Evolutionary conservation across 1,140 invertebrate genomes (phyloP), one percentile per base, ranked within the genome.

Genomic region (Drosophila santomea): DNA sequence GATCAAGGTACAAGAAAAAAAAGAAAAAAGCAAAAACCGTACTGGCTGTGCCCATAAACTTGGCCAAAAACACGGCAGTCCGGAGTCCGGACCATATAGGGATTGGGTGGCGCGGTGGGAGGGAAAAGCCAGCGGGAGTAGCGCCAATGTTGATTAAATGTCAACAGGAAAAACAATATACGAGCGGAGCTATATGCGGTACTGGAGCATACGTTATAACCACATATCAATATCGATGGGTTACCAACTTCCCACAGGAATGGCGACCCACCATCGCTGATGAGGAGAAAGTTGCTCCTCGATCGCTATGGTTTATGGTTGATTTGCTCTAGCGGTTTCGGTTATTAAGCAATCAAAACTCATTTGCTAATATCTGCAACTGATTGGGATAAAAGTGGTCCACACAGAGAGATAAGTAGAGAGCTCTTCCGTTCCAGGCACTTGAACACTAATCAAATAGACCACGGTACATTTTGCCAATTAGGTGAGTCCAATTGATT

Each of bases 401-500:
- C 68, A 51, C 25, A 25, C 7, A 39, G 8, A 12, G 15, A 50
- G 59, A 62, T 15, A 51, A 15, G 41, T 20, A 60, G 20, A 55
- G 36, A 82, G 73, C n/a, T 80, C 59, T 83, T 84, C 69, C 75
- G 68, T 73, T 73, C 56, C 72, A 48, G 28, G 2, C 54, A 76
- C 48, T 81, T 61, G 50, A 58, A 44, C 44, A 47, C 41, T 51
- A 64, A 64, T 81, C 62, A 58, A 84, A 52, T 83, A 76, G 59
- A 54, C 63, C 23, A 59, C 56, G 61, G 32, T 28, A 41, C 61
- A 77, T 77, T 38, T 41, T 39, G 11, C 39, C 55, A 62, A 74
- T 73, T 59, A 60, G 44, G n/a, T 56, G 62, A 48, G 44, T 56
- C 50, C 39, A 73, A 75, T 75, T 44, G 61, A 75, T 67, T 75